phyloP scores from a whole-genome alignment of 2,888 invertebrate genomes.

The Cephus spinipes region DNA sequence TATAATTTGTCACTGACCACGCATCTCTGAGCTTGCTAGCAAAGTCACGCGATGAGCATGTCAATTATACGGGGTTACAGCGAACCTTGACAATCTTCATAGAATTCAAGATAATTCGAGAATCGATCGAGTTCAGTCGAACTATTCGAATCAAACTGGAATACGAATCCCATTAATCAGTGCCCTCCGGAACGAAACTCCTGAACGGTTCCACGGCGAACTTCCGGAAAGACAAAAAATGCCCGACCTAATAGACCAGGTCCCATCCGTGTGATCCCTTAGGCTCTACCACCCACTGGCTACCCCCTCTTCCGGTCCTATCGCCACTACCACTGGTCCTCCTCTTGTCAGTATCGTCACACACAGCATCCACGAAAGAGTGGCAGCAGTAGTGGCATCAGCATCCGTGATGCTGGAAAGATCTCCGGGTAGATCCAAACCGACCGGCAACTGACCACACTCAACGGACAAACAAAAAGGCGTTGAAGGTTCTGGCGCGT shows the following conservation, averaged over 20 bases:
- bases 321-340: not conserved
- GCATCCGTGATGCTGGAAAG: slow-evolving; percentile 12
- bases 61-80: not conserved
- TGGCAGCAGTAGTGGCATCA: not conserved
- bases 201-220: not conserved
- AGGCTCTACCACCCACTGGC: not conserved
- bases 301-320: not conserved
- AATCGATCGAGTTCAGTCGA: not conserved
- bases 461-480: slow-evolving; percentile 36
- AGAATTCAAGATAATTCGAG: not conserved
- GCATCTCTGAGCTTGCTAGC: not conserved
- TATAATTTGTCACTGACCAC: not conserved
- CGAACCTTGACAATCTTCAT: not conserved
- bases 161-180: not conserved
- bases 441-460: slow-evolving; percentile 44
- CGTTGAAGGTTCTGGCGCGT: slow-evolving; percentile 36
- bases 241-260: slow-evolving; percentile 13
- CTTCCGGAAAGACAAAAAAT: slow-evolving; percentile 6
- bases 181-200: not conserved
- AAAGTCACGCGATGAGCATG: not conserved
- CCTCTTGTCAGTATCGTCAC: not conserved
- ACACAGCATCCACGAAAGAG: not conserved
- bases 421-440: slow-evolving; percentile 16
- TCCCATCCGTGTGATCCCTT: slow-evolving; percentile 18
- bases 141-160: not conserved